phyloP scores from a whole-genome alignment of 2,113 vertebrate genomes.

The western clawed frog (Xenopus tropicalis) region DNA sequence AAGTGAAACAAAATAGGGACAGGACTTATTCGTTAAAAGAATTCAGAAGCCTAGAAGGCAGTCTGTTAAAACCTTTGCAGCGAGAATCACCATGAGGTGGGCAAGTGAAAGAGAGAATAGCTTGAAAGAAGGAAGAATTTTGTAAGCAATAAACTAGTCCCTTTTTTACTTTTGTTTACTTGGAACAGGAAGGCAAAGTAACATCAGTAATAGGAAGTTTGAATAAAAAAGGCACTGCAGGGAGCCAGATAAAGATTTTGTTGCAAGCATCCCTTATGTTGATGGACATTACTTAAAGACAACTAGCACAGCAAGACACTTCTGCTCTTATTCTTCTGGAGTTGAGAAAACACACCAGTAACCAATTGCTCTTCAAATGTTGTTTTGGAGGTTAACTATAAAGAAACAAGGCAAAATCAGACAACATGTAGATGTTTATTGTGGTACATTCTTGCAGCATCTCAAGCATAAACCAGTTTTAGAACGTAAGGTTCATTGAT shows the following conservation, averaged over 20 bases:
- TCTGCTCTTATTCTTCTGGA: neutral
- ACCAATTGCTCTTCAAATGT: neutral
- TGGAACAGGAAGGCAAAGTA: constrained; percentile 29
- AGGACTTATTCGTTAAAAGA: no score
- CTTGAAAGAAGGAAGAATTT: neutral
- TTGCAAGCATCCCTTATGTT: constrained; percentile 11
- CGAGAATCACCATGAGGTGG: neutral
- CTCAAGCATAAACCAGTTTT: neutral
- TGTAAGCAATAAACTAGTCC: neutral
- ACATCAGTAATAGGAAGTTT: constrained; percentile 6
- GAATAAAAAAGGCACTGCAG: constrained; percentile 37
- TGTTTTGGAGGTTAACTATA: neutral
- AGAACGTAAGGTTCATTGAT: neutral
- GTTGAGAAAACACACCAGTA: neutral
- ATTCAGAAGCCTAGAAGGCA: neutral
- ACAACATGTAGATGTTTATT: neutral
- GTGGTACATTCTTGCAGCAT: neutral
- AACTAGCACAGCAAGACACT: constrained; percentile 6
- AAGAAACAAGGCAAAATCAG: neutral
- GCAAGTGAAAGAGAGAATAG: neutral
- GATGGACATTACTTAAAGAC: constrained; percentile 10
- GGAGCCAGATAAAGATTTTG: constrained; percentile 16
- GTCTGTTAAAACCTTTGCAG: neutral
- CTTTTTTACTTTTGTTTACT: constrained; percentile 15
- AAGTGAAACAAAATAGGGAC: neutral